phyloP scores from a whole-genome alignment of 2,888 invertebrate genomes.

The Lottia gigantea region DNA sequence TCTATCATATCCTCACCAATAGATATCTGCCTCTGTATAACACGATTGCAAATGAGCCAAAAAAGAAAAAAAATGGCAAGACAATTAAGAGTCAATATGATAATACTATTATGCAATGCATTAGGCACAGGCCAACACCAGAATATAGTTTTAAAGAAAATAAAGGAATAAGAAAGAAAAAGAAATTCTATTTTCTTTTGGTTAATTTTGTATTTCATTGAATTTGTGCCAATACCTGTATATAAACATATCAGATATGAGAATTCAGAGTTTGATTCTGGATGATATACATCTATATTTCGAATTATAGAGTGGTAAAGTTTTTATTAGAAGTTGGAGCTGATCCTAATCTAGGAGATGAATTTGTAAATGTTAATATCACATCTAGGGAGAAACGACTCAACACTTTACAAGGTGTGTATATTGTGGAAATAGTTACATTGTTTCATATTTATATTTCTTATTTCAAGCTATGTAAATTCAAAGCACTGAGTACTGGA shows the following conservation, averaged over 20 bases:
- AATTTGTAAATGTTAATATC: slow-evolving; percentile 78
- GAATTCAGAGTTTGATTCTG: no score
- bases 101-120: no score
- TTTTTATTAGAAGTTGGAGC: slow-evolving; percentile 77
- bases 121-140: no score
- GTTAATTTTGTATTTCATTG: not conserved
- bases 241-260: not conserved
- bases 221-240: not conserved
- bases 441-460: not conserved
- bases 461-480: not conserved
- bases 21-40: no score
- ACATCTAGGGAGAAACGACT: slow-evolving; percentile 77
- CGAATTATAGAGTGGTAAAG: slow-evolving; percentile 60
- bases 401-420: slow-evolving; percentile 79
- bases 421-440: not conserved
- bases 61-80: no score
- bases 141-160: no score
- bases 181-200: not conserved
- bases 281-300: not conserved
- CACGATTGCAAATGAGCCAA: no score
- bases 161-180: no score
- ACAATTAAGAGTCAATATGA: no score
- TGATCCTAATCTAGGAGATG: slow-evolving; percentile 80
- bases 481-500: no score
- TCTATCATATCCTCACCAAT: no score